These are phyloP conservation scores for Lasioglossum albipes DNA, from an alignment of 1,140 invertebrate species.

Conservation along the genomic window DNA sequence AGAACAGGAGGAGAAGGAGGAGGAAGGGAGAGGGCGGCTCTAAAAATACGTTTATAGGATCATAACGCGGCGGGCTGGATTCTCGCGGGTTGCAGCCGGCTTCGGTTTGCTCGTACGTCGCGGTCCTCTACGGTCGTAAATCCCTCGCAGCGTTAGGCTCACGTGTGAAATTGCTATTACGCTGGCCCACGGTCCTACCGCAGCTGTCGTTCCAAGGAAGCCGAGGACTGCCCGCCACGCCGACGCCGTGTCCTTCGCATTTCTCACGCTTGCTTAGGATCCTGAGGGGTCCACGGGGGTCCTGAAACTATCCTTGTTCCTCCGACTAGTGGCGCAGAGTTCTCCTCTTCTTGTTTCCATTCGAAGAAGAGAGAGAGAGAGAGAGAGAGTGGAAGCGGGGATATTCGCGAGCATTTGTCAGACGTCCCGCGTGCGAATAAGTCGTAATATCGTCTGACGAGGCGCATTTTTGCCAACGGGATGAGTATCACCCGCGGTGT, in stretches of 20 bases:
- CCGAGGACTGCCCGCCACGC: neutral
- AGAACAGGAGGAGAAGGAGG: slow-evolving; percentile 1
- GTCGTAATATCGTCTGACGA: slow-evolving; percentile 33
- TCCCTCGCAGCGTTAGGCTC: slow-evolving; percentile 53
- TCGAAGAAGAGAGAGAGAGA: too few relatives aligned
- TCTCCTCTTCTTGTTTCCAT: too few relatives aligned
- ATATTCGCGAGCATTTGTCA: slow-evolving; percentile 27
- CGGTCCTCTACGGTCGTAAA: slow-evolving; percentile 51
- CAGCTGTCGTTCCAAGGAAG: slow-evolving; percentile 45
- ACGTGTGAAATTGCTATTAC: slow-evolving; percentile 65
- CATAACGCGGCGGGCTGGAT: slow-evolving; percentile 63
- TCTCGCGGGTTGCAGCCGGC: slow-evolving; percentile 8
- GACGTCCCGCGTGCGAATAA: slow-evolving; percentile 20
- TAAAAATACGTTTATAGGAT: slow-evolving; percentile 76
- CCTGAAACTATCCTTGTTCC: too few relatives aligned
- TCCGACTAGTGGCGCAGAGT: neutral
- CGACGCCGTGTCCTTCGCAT: slow-evolving; percentile 28
- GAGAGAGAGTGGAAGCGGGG: neutral
- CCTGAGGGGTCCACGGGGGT: slow-evolving; percentile 7
- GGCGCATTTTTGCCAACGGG: neutral
- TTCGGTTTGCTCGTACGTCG: slow-evolving; percentile 13
- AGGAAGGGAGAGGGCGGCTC: slow-evolving; percentile 21
- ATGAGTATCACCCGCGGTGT: neutral
- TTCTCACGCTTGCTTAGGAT: slow-evolving; percentile 47
- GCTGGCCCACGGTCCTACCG: slow-evolving; percentile 32